Evolutionary conservation across 2,113 vertebrate genomes (phyloP).

Genomic region (Charadrius vociferus): DNA sequence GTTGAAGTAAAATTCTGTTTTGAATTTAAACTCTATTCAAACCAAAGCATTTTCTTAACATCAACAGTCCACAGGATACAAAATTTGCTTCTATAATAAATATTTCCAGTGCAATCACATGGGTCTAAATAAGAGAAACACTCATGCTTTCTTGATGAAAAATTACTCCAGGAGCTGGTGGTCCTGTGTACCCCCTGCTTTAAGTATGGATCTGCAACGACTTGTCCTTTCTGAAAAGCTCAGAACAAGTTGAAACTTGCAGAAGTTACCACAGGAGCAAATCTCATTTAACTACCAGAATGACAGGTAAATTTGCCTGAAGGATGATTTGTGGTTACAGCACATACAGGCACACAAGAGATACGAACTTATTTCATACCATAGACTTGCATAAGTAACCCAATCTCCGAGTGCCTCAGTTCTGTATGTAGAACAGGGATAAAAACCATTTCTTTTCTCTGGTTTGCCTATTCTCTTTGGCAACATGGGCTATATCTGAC

Average conservation of each 20-base stretch:
- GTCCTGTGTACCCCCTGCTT: not conserved
- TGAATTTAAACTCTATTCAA: not conserved
- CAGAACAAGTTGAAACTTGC: slow-evolving; percentile 30
- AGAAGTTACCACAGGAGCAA: slow-evolving; percentile 7
- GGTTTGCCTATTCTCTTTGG: not conserved
- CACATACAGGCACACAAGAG: not conserved
- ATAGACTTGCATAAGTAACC: not conserved
- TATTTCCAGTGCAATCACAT: not conserved
- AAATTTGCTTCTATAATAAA: not conserved
- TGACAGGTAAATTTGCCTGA: slow-evolving; percentile 39
- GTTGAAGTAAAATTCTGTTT: not conserved
- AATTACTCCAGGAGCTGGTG: not conserved
- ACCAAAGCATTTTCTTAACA: not conserved
- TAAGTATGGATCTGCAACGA: not conserved
- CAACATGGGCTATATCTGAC: not conserved
- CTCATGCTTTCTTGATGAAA: not conserved
- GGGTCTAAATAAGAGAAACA: not conserved
- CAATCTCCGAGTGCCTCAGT: not conserved
- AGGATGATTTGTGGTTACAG: slow-evolving; percentile 30
- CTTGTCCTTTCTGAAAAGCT: not conserved
- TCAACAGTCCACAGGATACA: not conserved
- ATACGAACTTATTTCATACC: not conserved
- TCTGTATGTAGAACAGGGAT: not conserved
- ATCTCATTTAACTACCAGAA: not conserved
- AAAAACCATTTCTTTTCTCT: not conserved